phyloP scores from a whole-genome alignment of 2,797 vertebrate genomes.

The Cercopithecus mitis region DNA sequence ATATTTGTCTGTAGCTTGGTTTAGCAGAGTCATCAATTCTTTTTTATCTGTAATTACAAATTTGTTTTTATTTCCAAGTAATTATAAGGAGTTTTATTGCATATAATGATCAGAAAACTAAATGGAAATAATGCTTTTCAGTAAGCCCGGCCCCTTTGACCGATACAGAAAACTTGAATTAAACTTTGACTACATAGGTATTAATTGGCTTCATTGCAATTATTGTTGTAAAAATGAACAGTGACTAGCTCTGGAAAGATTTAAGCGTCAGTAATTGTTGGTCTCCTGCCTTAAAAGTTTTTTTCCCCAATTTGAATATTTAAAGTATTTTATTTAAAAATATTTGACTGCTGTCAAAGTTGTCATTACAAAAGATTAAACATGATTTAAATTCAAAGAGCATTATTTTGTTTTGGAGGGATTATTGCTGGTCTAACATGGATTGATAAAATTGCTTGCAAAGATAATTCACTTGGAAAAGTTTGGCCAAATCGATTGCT shows the following conservation, averaged over 20 bases:
- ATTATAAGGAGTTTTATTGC: slow-evolving; percentile 7
- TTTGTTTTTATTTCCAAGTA: slow-evolving; percentile 54
- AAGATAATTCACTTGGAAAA: slow-evolving; percentile 56
- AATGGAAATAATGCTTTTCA: slow-evolving; percentile 36
- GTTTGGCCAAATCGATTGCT: slow-evolving; percentile 42
- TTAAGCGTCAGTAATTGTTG: not conserved
- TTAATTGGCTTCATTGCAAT: slow-evolving; percentile 64
- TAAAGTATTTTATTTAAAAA: slow-evolving; percentile 55
- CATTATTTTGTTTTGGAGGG: slow-evolving; percentile 50
- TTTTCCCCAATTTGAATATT: not conserved
- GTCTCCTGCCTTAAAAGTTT: not conserved
- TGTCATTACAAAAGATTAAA: slow-evolving; percentile 40
- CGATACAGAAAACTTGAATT: slow-evolving; percentile 49
- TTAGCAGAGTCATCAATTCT: not conserved
- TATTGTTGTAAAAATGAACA: slow-evolving; percentile 33
- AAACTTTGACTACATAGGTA: slow-evolving; percentile 54
- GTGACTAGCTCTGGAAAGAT: slow-evolving; percentile 32
- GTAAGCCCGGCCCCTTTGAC: slow-evolving; percentile 27
- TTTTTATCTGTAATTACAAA: slow-evolving; percentile 44
- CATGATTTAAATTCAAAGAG: slow-evolving; percentile 52
- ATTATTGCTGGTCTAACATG: slow-evolving; percentile 2
- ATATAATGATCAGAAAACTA: slow-evolving; percentile 33
- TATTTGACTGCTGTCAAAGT: not conserved
- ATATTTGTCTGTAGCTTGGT: slow-evolving; percentile 23
- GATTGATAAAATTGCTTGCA: slow-evolving; percentile 39